Evolutionary conservation across 2,113 vertebrate species (phyloP), one percentile per base, ranked within the genome.

Genomic region (Callorhinus ursinus): DNA sequence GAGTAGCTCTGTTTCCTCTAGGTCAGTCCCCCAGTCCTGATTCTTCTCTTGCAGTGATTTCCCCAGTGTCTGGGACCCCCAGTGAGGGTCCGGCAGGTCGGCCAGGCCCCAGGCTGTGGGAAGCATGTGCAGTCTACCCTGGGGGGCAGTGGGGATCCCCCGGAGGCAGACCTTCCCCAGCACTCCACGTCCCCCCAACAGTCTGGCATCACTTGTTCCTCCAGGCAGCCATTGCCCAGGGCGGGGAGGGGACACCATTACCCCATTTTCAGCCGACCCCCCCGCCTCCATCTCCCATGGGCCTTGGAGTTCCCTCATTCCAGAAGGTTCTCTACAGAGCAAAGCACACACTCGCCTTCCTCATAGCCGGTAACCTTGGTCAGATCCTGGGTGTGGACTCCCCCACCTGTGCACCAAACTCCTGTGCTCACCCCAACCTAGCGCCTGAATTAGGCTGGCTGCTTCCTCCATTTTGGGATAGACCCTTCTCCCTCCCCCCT

Each of bases 91-190:
- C 3, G 57, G 36, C 36, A 69, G 21, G 16, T 1, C 22, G 7
- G 55, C 65, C 0, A 4, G 65, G 36, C 12, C 51, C 22, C 3
- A 1, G 16, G 36, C 24, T 22, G 12, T 36, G 55, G 33, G 7
- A 63, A 24, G 55, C 7, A 11, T 0, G 0, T 0, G 2, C 18
- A 7, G 39, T 13, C 21, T n/a, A 4, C 14, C 1, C 12, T 5
- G 12, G n/a, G 19, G 28, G 49, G 14, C 63, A 22, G 49, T 4
- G 15, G 53, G 31, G 31, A 12, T 42, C 46, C 51, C 49, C 77
- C 0, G 1, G 53, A 42, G 69, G 46, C 39, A 33, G 80, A 13
- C 24, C 69, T 22, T 3, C 5, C 16, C 12, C 39, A 1, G 33
- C 1, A 2, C 31, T 4, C 22, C 7, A 28, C 31, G 9, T 36